Base-by-base conservation (phyloP, 1,140 invertebrate species). In the Phocides pigmalion region DNA sequence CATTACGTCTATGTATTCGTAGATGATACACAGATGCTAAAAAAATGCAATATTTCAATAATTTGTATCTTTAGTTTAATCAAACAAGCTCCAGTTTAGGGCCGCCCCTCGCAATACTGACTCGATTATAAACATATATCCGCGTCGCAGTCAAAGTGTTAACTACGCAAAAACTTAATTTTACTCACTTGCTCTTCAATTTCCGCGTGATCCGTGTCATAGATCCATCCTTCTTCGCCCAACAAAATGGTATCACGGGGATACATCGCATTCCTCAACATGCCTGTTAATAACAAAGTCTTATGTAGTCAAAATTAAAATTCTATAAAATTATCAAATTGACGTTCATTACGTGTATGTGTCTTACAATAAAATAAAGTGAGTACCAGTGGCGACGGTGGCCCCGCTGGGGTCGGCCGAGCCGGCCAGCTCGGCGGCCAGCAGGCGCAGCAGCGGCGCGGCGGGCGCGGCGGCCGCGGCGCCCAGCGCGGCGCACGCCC, bases 401-500 rank as follows among this genome's bases (percentile, higher is more conserved):
- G 98, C 98, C 14, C 97, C 97, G 19, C 96, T 95, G 91, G 98
- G 99, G 87, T 99, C 98, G 16, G 97, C 96, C 14, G 99, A 68
- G 32, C 79, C 92, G 0, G 98, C 99, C 68, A 99, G 97, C 91
- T 99, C 99, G 1, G 98, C 97, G 1, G 99, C 98, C n/a, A 99
- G 92, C 93, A 99, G 95, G 58, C 98, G 94, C 51, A 99, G 89
- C 16, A 98, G 92, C 0, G 97, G 97, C 65, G 97, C 97, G 14
- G 96, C 97, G 66, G 93, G 94, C 94, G 96, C 94, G 85, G 97
- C 96, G 1, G 95, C 95, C 79, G 96, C 95, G 8, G 96, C 94
- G 9, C 97, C 96, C 20, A 99, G 91, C 15, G 98, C 91, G 1
- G 95, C 93, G 6, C 99, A 93, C 4, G 97, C 97, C 92, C 98